These are phyloP conservation scores for Amphiprion ocellaris DNA, from an alignment of 2,113 vertebrate genomes.

Conservation along the genomic window DNA sequence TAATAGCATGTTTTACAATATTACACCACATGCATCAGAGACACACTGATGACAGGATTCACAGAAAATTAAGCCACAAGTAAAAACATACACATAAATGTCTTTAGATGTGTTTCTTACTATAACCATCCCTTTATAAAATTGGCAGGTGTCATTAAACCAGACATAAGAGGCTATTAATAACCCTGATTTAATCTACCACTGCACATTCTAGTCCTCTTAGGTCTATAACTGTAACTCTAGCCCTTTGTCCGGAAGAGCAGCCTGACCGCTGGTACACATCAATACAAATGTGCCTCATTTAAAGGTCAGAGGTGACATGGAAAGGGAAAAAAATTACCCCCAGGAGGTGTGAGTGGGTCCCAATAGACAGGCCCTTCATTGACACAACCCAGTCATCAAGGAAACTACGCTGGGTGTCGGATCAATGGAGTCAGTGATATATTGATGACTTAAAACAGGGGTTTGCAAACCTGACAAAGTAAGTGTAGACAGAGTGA, in stretches of 20 bases:
- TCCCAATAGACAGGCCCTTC: slow-evolving; percentile 26
- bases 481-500: background rate
- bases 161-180: slow-evolving; percentile 30
- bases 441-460: slow-evolving; percentile 1
- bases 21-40: slow-evolving; percentile 25
- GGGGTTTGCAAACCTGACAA: background rate
- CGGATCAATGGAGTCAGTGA: slow-evolving; percentile 36
- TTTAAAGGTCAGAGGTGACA: slow-evolving; percentile 61
- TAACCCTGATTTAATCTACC: slow-evolving; percentile 30
- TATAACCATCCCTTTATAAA: slow-evolving; percentile 28
- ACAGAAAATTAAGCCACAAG: slow-evolving; percentile 3
- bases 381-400: slow-evolving; percentile 36
- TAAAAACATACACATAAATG: slow-evolving; percentile 23
- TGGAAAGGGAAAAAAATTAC: slow-evolving; percentile 37
- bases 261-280: slow-evolving; percentile 18
- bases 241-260: slow-evolving; percentile 8
- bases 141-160: slow-evolving; percentile 46
- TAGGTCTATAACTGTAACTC: slow-evolving; percentile 38
- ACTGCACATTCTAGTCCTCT: slow-evolving; percentile 17
- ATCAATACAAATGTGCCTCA: slow-evolving; percentile 57
- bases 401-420: slow-evolving; percentile 33
- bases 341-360: slow-evolving; percentile 30
- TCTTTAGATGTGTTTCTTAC: slow-evolving; percentile 3
- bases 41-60: slow-evolving; percentile 47
- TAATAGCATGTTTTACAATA: slow-evolving; percentile 19